These are phyloP conservation scores for Procambarus clarkii DNA, from an alignment of 1,140 invertebrate genomes.

Conservation along the genomic window DNA sequence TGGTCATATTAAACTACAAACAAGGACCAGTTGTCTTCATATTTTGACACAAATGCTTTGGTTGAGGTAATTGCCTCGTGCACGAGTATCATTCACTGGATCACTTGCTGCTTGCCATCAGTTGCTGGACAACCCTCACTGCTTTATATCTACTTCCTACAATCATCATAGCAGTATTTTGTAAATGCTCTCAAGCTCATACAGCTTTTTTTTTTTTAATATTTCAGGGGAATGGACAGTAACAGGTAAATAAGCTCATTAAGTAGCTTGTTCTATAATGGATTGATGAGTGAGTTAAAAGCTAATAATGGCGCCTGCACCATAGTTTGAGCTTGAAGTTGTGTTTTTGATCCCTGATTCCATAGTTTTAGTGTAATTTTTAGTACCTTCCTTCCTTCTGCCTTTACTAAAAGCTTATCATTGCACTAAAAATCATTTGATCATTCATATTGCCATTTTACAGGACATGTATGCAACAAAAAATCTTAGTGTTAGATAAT, in stretches of 20 bases:
- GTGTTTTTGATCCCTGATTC: not conserved
- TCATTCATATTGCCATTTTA: too few relatives aligned
- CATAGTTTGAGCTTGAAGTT: slow-evolving; percentile 24
- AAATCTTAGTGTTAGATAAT: too few relatives aligned
- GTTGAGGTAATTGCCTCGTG: not conserved
- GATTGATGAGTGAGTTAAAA: slow-evolving; percentile 11
- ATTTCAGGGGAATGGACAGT: slow-evolving; percentile 59
- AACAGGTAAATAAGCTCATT: slow-evolving; percentile 54
- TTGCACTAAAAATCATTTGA: not conserved
- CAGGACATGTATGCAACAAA: too few relatives aligned
- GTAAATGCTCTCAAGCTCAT: slow-evolving; percentile 52
- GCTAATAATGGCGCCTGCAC: slow-evolving; percentile 36
- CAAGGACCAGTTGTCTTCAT: not conserved
- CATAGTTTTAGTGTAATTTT: not conserved
- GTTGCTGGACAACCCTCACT: not conserved
- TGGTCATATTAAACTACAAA: not conserved
- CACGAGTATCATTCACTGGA: not conserved
- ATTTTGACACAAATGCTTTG: not conserved
- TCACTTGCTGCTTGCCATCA: not conserved
- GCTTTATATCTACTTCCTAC: not conserved
- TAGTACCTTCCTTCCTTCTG: not conserved
- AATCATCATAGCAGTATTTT: slow-evolving; percentile 35
- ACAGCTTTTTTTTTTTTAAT: slow-evolving; percentile 54
- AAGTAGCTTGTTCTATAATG: slow-evolving; percentile 46
- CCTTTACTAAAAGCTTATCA: not conserved